phyloP scores from a whole-genome alignment of 2,113 vertebrate species.

The Oryzias woworae region DNA sequence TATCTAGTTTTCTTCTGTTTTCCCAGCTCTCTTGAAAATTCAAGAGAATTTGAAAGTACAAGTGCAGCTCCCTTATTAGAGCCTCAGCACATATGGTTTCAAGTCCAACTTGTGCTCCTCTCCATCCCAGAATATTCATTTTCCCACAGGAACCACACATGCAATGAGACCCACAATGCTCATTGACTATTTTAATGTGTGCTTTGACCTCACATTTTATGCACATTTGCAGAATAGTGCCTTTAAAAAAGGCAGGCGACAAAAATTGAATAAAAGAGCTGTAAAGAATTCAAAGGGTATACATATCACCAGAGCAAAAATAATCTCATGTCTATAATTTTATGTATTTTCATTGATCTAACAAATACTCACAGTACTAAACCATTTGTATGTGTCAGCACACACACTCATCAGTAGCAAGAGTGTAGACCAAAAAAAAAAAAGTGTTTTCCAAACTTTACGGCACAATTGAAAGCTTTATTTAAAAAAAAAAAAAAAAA shows the following conservation, averaged over 20 bases:
- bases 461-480: too few species aligned
- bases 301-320: not conserved
- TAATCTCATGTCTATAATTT: conserved; percentile 5
- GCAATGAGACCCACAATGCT: conserved; percentile 1
- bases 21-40: not conserved
- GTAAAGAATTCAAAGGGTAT: too few species aligned
- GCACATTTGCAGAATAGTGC: not conserved
- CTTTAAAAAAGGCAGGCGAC: not conserved
- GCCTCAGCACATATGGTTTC: conserved; percentile 25
- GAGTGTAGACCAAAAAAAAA: too few species aligned
- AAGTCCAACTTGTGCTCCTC: conserved; percentile 18
- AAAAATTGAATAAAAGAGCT: too few species aligned
- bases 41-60: not conserved
- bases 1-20: not conserved
- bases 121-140: conserved; percentile 31
- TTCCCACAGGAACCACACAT: conserved; percentile 41
- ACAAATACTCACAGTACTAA: conserved; percentile 6
- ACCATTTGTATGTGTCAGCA: conserved; percentile 13
- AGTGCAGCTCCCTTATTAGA: conserved; percentile 7
- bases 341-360: too few species aligned
- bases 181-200: not conserved
- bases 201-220: conserved; percentile 1
- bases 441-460: too few species aligned
- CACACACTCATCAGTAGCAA: conserved; percentile 1
- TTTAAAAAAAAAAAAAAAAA: too few species aligned